These are phyloP conservation scores for Rhynchopsitta pachyrhyncha DNA, from an alignment of 2,113 vertebrate genomes.

Conservation along the genomic window DNA sequence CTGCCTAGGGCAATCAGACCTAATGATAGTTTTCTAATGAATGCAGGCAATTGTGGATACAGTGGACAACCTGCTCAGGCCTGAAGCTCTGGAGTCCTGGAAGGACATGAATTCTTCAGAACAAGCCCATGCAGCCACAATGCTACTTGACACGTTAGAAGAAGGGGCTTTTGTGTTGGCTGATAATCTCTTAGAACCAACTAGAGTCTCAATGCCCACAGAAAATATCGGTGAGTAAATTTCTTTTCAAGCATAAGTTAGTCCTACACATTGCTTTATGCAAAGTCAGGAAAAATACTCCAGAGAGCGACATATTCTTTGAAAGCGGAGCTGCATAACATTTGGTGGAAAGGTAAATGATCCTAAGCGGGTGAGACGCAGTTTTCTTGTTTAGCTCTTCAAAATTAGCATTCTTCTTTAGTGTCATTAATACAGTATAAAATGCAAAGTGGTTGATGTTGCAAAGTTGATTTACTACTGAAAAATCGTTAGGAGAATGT, in stretches of 20 bases:
- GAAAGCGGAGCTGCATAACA: neutral
- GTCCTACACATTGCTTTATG: neutral
- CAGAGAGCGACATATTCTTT: neutral
- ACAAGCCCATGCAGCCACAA: slow-evolving; percentile 95
- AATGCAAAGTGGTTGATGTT: neutral
- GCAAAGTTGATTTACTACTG: slow-evolving; percentile 20
- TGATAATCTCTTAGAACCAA: slow-evolving; percentile 96
- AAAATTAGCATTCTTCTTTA: neutral
- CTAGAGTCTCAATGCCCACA: slow-evolving; percentile 94
- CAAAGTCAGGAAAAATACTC: neutral
- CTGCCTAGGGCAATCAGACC: slow-evolving; percentile 42
- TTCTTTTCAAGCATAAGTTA: neutral
- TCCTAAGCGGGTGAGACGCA: neutral
- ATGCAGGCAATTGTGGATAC: slow-evolving; percentile 98
- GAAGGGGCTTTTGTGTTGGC: slow-evolving; percentile 98
- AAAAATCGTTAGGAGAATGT: slow-evolving; percentile 51
- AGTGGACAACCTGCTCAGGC: slow-evolving; percentile 95
- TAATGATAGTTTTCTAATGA: slow-evolving; percentile 75
- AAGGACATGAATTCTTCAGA: slow-evolving; percentile 97
- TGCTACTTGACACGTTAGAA: slow-evolving; percentile 96
- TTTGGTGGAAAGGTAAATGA: neutral
- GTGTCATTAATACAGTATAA: slow-evolving; percentile 32
- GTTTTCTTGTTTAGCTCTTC: neutral
- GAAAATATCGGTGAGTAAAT: slow-evolving; percentile 93
- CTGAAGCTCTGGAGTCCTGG: slow-evolving; percentile 96